Percentiles rank a stretch among this genome's conserved stretches.
These are phyloP conservation scores for Meiosimyza platycephala DNA, from an alignment of 2,888 invertebrate genomes.

Conservation along the genomic window DNA sequence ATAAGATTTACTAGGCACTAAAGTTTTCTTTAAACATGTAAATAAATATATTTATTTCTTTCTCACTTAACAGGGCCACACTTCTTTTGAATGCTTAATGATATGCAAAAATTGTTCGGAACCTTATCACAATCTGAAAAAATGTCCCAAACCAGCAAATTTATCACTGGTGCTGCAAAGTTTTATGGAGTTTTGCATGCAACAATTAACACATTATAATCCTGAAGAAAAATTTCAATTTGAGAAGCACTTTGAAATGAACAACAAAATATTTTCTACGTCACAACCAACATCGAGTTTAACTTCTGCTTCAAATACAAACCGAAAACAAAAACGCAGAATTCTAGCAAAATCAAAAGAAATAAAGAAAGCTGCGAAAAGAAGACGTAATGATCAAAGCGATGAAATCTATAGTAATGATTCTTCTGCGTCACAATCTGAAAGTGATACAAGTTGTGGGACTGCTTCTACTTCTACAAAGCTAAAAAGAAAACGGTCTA, in stretches of 20 bases:
- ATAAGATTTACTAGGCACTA: no score
- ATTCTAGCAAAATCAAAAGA: conserved; percentile 40
- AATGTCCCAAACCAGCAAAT: conserved; percentile 59
- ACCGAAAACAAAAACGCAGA: conserved; percentile 37
- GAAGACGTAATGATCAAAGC: conserved; percentile 39
- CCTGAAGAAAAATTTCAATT: conserved; percentile 48
- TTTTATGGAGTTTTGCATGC: conserved; percentile 63
- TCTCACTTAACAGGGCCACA: conserved; percentile 53
- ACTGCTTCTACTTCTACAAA: neutral
- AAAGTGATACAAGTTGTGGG: conserved; percentile 30
- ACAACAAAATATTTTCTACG: neutral
- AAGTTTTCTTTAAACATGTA: no score
- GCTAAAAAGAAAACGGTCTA: conserved; percentile 35
- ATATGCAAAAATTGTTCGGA: conserved; percentile 62
- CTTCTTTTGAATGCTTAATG: conserved; percentile 61
- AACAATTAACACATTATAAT: conserved; percentile 54
- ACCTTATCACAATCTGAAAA: conserved; percentile 56
- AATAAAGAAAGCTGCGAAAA: conserved; percentile 35
- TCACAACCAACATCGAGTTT: neutral
- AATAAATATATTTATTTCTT: conserved; percentile 26
- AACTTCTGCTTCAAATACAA: conserved; percentile 14
- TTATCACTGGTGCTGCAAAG: conserved; percentile 58
- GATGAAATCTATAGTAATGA: conserved; percentile 41
- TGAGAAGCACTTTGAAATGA: conserved; percentile 24
- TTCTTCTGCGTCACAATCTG: conserved; percentile 36